Evolutionary conservation across 1,140 invertebrate genomes (phyloP), one percentile per base, ranked within the genome.

Genomic region (Wasmannia auropunctata): DNA sequence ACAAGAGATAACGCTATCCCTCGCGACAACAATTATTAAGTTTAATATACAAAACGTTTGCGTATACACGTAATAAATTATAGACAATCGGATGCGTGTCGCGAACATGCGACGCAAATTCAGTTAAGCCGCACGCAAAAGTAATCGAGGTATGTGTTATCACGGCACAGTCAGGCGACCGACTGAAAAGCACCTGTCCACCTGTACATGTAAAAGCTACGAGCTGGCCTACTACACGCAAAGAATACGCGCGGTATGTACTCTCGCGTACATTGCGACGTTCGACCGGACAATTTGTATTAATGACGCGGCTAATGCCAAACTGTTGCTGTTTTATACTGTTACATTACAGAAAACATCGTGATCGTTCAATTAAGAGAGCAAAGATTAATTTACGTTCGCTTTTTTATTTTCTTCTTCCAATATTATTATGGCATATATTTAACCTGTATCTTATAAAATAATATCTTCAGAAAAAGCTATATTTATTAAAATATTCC

Each of bases 111-210:
- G n/a, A n/a, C 10, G 31, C 6, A 37, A 31, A n/a, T 54, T 65
- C n/a, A 31, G 11, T 54, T 40, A 10, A 51, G n/a, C 49, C 28
- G 34, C 4, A 19, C 14, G n/a, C n/a, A 16, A 22, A 51, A n/a
- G 37, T 10, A 14, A 16, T n/a, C 43, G 22, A 16, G 5, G 25
- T 28, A 43, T 37, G 14, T 63, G 85, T 83, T 83, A 63, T 83
- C 85, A 46, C 40, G 43, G 16, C 67, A 62, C 49, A 37, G 85
- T 86, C 77, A 58, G 56, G 49, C 58, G 77, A 34, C 58, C 69
- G 69, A 86, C 85, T 86, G 85, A 83, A 63, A 46, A 49, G 25
- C 75, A 85, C 76, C 85, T 86, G 85, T 67, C 60, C 46, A 76
- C 49, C 62, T 70, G 58, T 43, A 49, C 40, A 70, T 34, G 22